Evolutionary conservation across 2,113 vertebrate species (phyloP).

Genomic region (Indri indri): DNA sequence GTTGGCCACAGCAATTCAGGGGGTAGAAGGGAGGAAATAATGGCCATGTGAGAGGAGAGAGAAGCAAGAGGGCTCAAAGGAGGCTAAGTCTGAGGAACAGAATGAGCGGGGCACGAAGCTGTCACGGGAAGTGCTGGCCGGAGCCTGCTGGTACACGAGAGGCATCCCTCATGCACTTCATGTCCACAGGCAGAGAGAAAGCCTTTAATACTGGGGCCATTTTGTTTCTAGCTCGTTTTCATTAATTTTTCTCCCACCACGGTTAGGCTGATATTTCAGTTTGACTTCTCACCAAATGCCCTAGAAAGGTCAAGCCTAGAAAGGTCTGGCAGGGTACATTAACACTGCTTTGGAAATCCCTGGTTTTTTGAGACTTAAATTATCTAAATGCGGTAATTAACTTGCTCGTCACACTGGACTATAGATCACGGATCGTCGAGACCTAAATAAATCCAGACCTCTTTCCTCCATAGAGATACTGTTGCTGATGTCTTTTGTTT

Average conservation of each 20-base stretch:
- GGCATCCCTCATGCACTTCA: not conserved
- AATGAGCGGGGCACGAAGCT: not conserved
- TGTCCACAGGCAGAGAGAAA: not conserved
- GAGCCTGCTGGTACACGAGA: not conserved
- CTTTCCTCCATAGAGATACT: not conserved
- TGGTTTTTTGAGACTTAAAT: slow-evolving; percentile 62
- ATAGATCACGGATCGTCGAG: slow-evolving; percentile 58
- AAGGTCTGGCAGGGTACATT: slow-evolving; percentile 36
- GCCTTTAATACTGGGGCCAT: not conserved
- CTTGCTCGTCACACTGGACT: slow-evolving; percentile 54
- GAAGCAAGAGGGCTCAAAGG: not conserved
- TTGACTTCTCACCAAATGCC: slow-evolving; percentile 3
- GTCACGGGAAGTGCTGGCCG: not conserved
- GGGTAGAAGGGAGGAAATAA: not conserved
- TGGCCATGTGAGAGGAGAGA: not conserved
- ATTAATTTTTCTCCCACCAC: not conserved
- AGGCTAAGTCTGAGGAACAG: not conserved
- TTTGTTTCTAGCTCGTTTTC: not conserved
- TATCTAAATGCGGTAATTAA: slow-evolving; percentile 22
- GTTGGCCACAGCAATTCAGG: not conserved
- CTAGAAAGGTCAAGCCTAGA: slow-evolving; percentile 48
- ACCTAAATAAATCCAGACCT: not conserved
- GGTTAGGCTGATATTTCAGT: not conserved
- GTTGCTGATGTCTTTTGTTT: slow-evolving; percentile 13
- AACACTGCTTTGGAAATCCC: slow-evolving; percentile 57